Evolutionary conservation across 2,113 vertebrate species (phyloP), one percentile per base, ranked within the genome.

Genomic region (Bucco capensis): DNA sequence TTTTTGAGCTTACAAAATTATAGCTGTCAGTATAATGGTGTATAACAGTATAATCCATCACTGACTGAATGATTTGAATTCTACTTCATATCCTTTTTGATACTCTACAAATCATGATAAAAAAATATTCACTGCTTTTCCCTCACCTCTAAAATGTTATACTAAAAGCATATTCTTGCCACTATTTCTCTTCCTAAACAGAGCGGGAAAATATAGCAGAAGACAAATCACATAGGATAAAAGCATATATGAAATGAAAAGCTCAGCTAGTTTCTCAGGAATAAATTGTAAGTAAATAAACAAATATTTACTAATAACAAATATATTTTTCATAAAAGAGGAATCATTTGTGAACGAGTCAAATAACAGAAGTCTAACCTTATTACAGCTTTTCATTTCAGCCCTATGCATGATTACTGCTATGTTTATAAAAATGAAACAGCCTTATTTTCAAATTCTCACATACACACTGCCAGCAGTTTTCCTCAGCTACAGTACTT

Each of bases 391-490:
- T 87, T 73, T 62, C 44, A 4, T 24, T 82, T 82, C 37, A 76
- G 42, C 10, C 12, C 5, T 49, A 19, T 62, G 14, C 14, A 83
- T 84, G 9, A 66, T 47, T 88, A 69, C 19, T 69, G 5, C 10
- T 81, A 51, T 77, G 88, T 93, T 80, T 42, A 77, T 40, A 56
- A 71, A 92, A 67, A 88, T 18, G 37, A 80, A 64, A 64, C 31
- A 65, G 12, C 5, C 17, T 31, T 88, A 44, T 92, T 95, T 92
- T 86, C 65, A 93, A 50, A 78, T 94, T 94, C 33, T 92, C 70
- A 61, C 61, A 75, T 88, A 40, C 21, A 40, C 33, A 57, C 37
- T 53, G 54, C 61, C 62, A 90, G 37, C 9, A 86, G 24, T 67
- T 94, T 95, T 86, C 65, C 28, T 88, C 93, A 93, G 49, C 53